Conservation (phyloP, 2,113 vertebrate species). For the Genyomyrus donnyi region DNA sequence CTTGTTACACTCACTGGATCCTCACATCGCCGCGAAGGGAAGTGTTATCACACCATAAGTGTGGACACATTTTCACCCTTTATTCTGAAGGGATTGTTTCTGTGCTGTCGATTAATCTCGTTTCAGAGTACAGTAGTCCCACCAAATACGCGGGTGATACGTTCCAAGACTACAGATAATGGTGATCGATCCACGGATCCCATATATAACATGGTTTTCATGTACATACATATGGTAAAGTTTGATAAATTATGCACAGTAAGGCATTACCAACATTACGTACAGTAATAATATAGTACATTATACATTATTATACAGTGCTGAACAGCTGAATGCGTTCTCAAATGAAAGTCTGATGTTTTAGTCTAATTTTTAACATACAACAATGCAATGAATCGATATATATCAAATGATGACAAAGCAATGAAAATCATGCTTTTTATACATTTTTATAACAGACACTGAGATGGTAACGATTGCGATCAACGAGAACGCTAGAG, state of each 20-base stretch:
- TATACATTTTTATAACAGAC: neutral
- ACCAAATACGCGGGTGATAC: neutral
- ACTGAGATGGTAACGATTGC: neutral
- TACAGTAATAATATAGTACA: neutral
- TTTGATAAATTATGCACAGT: neutral
- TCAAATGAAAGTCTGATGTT: neutral
- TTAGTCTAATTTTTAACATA: neutral
- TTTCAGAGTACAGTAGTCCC: neutral
- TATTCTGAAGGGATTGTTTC: neutral
- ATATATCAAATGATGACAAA: neutral
- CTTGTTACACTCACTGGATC: neutral
- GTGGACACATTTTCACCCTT: neutral
- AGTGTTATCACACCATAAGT: neutral
- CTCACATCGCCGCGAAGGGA: neutral
- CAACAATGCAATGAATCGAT: neutral
- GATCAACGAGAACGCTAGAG: neutral
- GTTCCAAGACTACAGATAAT: neutral
- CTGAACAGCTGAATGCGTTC: neutral
- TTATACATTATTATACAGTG: neutral
- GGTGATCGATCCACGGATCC: neutral
- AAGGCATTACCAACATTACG: neutral
- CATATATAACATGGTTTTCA: neutral
- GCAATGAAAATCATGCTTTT: neutral
- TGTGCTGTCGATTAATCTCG: neutral
- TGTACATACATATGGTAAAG: neutral